These are phyloP conservation scores for Zygogramma bicolorata DNA, from an alignment of 2,888 invertebrate genomes.

Conservation along the genomic window DNA sequence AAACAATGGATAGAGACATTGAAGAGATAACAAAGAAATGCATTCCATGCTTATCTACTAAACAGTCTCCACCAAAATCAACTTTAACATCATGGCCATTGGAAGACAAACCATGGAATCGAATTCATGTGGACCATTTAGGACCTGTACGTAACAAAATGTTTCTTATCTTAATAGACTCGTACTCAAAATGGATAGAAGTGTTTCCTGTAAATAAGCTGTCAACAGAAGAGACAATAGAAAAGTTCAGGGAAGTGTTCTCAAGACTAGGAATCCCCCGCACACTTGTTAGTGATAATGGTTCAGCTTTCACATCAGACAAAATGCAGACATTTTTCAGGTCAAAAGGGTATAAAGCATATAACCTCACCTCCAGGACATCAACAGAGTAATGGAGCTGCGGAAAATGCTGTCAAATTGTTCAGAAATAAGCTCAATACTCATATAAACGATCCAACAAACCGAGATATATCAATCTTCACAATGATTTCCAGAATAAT, in stretches of 20 bases:
- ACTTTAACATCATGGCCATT: neutral
- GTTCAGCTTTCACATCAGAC: slow-evolving; percentile 20
- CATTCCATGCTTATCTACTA: slow-evolving; percentile 21
- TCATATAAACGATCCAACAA: slow-evolving; percentile 22
- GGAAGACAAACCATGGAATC: neutral
- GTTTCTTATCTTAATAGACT: slow-evolving; percentile 22
- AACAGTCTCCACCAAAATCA: neutral
- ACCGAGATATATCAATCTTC: neutral
- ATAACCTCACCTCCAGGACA: slow-evolving; percentile 23
- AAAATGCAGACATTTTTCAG: slow-evolving; percentile 22
- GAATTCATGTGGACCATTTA: slow-evolving; percentile 22
- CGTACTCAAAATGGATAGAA: slow-evolving; percentile 28
- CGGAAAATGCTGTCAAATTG: slow-evolving; percentile 28
- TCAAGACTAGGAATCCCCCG: slow-evolving; percentile 24
- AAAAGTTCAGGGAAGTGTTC: slow-evolving; percentile 25
- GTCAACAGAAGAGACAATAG: slow-evolving; percentile 17
- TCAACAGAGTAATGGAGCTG: slow-evolving; percentile 29
- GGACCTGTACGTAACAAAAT: slow-evolving; percentile 11
- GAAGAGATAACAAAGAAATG: slow-evolving; percentile 28
- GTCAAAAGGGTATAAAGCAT: slow-evolving; percentile 29
- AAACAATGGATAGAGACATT: slow-evolving; percentile 39
- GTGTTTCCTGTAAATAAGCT: slow-evolving; percentile 22
- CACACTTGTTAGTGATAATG: slow-evolving; percentile 28
- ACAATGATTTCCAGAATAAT: slow-evolving; percentile 28
- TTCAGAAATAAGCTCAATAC: slow-evolving; percentile 29